Percentiles rank a stretch among this genome's conserved stretches.
phyloP scores from a whole-genome alignment of 2,888 invertebrate species.

The Latheticus oryzae region DNA sequence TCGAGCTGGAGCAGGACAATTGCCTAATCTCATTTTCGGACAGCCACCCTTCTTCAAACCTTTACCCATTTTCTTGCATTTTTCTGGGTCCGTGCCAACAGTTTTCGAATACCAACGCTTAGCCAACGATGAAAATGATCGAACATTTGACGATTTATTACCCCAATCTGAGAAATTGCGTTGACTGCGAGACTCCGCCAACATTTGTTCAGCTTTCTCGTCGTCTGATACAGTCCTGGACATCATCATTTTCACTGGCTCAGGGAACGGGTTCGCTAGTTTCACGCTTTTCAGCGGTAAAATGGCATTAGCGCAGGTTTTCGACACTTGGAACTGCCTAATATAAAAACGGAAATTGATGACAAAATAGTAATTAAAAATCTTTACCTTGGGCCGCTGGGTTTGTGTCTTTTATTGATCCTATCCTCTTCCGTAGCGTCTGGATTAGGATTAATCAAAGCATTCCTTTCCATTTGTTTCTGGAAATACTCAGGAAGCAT shows the following conservation, averaged over 20 bases:
- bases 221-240: conserved; percentile 62
- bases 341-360: too few relatives aligned
- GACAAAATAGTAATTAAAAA: neutral
- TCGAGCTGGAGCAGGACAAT: conserved; percentile 14
- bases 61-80: conserved; percentile 32
- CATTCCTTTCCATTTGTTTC: conserved; percentile 38
- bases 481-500: conserved; percentile 50
- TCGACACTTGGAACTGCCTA: conserved; percentile 57
- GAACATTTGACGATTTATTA: neutral
- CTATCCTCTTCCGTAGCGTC: conserved; percentile 25
- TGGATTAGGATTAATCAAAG: conserved; percentile 24
- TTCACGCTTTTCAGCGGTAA: conserved; percentile 59
- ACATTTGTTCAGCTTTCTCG: conserved; percentile 62
- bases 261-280: conserved; percentile 62
- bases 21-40: conserved; percentile 17
- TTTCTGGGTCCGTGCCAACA: conserved; percentile 12
- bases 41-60: conserved; percentile 15
- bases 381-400: conserved; percentile 12
- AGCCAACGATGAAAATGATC: conserved; percentile 6
- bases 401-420: conserved; percentile 31
- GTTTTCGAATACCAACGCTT: conserved; percentile 20
- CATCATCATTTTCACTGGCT: conserved; percentile 62
- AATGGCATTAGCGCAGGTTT: conserved; percentile 58
- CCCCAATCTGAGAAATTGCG: neutral
- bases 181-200: conserved; percentile 53